These are phyloP conservation scores for Dysdera silvatica DNA, from an alignment of 1,140 invertebrate species.

Conservation along the genomic window DNA sequence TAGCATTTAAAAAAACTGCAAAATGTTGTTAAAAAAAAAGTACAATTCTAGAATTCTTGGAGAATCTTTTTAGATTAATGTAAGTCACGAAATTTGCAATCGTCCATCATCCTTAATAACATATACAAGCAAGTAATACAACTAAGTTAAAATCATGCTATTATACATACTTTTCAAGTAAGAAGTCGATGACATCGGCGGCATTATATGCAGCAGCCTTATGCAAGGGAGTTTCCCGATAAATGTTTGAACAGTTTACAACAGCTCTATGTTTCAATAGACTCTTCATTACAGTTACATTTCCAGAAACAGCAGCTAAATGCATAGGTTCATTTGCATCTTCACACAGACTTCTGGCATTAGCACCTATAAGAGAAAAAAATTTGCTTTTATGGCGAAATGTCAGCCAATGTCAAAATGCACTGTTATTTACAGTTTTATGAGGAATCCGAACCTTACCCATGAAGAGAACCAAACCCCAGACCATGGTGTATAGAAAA, in stretches of 20 bases:
- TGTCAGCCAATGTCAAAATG: neutral
- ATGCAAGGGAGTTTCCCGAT: slow-evolving; percentile 48
- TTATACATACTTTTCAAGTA: slow-evolving; percentile 42
- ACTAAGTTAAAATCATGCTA: no score
- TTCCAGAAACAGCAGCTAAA: slow-evolving; percentile 44
- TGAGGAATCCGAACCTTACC: no score
- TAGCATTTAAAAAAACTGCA: neutral
- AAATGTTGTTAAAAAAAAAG: neutral
- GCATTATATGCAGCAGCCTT: slow-evolving; percentile 44
- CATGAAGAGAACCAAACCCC: no score
- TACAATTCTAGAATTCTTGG: neutral
- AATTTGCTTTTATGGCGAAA: neutral
- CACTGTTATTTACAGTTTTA: no score
- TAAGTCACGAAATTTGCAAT: neutral
- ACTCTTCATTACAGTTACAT: slow-evolving; percentile 40
- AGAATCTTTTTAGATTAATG: neutral
- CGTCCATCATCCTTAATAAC: no score
- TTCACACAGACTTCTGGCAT: slow-evolving; percentile 42
- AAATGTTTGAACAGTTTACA: slow-evolving; percentile 45
- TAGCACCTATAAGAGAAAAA: slow-evolving; percentile 37
- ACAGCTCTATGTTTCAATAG: slow-evolving; percentile 43
- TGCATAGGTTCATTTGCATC: slow-evolving; percentile 43
- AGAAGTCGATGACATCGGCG: slow-evolving; percentile 41
- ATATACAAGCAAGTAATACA: no score
- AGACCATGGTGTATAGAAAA: neutral